These are phyloP conservation scores for Sarcophaga variegata DNA, from an alignment of 2,888 invertebrate species.

Conservation along the genomic window DNA sequence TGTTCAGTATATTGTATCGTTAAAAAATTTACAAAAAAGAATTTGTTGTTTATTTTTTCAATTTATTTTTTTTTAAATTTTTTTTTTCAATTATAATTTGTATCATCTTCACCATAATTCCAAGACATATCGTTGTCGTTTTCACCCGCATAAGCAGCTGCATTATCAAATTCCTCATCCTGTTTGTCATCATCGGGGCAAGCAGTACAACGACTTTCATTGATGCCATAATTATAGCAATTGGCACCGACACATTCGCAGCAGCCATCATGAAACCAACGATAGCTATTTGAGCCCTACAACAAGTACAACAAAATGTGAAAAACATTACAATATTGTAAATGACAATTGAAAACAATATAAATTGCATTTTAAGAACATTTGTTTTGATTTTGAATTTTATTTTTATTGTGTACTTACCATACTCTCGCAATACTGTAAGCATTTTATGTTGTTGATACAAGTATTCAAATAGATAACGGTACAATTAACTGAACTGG, in stretches of 20 bases:
- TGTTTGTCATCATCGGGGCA: constrained; percentile 83
- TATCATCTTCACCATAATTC: constrained; percentile 84
- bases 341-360: too few species aligned
- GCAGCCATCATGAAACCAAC: constrained; percentile 97
- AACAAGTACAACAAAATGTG: constrained; percentile 17
- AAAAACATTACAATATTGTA: background rate
- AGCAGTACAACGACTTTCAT: constrained; percentile 88
- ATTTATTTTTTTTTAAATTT: background rate
- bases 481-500: constrained; percentile 75
- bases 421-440: constrained; percentile 79
- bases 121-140: constrained; percentile 79
- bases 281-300: constrained; percentile 83
- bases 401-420: constrained; percentile 18
- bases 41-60: background rate
- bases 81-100: constrained; percentile 68
- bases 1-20: too few species aligned
- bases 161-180: constrained; percentile 78
- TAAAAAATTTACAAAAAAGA: too few species aligned
- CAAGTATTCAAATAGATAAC: constrained; percentile 79
- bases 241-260: constrained; percentile 95
- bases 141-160: constrained; percentile 69
- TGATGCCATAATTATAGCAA: constrained; percentile 93
- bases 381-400: background rate
- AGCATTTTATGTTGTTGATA: constrained; percentile 77
- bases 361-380: too few species aligned